Conservation (phyloP, 2,888 invertebrate species). For the Hydroisotoma schaefferi region DNA sequence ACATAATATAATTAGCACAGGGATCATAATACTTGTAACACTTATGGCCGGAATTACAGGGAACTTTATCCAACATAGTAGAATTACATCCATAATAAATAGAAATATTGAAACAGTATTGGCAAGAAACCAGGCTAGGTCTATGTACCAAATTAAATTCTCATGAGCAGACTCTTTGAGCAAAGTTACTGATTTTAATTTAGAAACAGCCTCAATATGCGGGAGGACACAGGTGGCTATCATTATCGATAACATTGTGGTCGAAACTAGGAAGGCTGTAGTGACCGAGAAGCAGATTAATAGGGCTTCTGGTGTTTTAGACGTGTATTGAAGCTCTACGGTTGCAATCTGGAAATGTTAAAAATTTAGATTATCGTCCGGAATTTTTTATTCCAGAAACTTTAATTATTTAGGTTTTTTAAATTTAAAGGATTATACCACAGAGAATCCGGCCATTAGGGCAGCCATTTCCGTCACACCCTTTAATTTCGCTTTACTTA, state of each 20-base stretch:
- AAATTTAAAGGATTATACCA: slow-evolving; percentile 22
- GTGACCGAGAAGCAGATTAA: slow-evolving; percentile 39
- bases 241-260: slow-evolving; percentile 44
- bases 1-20: slow-evolving; percentile 38
- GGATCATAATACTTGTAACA: slow-evolving; percentile 41
- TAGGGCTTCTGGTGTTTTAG: slow-evolving; percentile 19
- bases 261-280: slow-evolving; percentile 41
- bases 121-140: slow-evolving; percentile 42
- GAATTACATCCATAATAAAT: slow-evolving; percentile 44
- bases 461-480: slow-evolving; percentile 47
- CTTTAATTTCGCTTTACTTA: slow-evolving; percentile 46
- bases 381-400: not conserved
- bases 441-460: slow-evolving; percentile 45
- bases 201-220: slow-evolving; percentile 44
- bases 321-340: slow-evolving; percentile 41
- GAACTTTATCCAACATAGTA: slow-evolving; percentile 47
- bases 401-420: not conserved
- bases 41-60: slow-evolving; percentile 26
- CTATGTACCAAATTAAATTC: slow-evolving; percentile 28
- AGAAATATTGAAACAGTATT: slow-evolving; percentile 44
- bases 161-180: slow-evolving; percentile 32
- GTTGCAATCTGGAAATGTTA: slow-evolving; percentile 40
- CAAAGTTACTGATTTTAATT: slow-evolving; percentile 27
- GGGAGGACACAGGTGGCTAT: slow-evolving; percentile 47
- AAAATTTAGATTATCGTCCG: not conserved